Base-by-base conservation (phyloP, 2,113 vertebrate genomes). In the Naja naja region DNA sequence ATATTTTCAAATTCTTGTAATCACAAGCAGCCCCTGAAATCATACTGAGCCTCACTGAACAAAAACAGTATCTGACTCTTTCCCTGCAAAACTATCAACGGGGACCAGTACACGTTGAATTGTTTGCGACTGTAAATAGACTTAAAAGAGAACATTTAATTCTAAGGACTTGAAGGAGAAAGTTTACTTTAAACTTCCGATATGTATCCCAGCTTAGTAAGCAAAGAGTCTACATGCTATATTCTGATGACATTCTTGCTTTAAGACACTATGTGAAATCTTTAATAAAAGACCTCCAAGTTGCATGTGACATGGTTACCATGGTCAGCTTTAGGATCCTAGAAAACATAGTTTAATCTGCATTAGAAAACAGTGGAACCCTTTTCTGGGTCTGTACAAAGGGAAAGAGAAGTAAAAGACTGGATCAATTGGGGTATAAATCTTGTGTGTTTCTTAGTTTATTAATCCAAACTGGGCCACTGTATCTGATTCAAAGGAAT, bases 51-150 rank as follows among this genome's bases (percentile, higher is more conserved):
- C 64, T 45, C 54, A 93, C 58, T 54, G 87, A 92, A 86, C 93
- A 94, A 90, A 90, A 90, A 94, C 86, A 92, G 30, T 91, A 93
- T 94, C 91, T 92, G 92, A 93, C 74, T 45, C 91, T 91, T 53
- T 87, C 87, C 20, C 27, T 64, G 87, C 94, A 94, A 92, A 47
- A 94, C 89, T 23, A 81, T 90, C 91, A 92, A 90, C 53, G 85
- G 43, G 58, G 58, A 8, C 93, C 56, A 93, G 92, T 69, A 55
- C 88, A 89, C 55, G 88, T 90, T 74, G 87, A 94, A 45, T 91
- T 89, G n/a, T 87, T 92, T 94, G 27, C 2, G 9, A 90, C 54
- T 45, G 27, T 88, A 95, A 96, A 89, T 91, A 95, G 91, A 91
- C 86, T 91, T 52, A 90, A 93, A 87, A 93, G 92, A 88, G 18